These are phyloP conservation scores for Labroides dimidiatus DNA, from an alignment of 2,797 vertebrate species.

Conservation along the genomic window DNA sequence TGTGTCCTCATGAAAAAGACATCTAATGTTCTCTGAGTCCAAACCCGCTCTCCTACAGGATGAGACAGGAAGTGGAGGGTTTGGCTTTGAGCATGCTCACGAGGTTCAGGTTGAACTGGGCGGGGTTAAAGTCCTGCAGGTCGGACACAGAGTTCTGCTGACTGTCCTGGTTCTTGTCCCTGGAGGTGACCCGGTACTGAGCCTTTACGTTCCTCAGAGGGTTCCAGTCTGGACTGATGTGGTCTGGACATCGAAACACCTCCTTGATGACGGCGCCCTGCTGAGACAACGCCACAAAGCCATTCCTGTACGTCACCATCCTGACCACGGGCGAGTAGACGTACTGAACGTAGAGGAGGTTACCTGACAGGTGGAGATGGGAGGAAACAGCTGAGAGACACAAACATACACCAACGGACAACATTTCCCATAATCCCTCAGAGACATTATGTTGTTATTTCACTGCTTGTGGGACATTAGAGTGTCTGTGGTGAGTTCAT, in stretches of 20 bases:
- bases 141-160: constrained; percentile 4
- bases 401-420: not conserved
- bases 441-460: not conserved
- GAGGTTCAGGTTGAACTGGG: constrained; percentile 71
- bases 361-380: constrained; percentile 66
- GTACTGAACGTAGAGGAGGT: constrained; percentile 82
- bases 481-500: too few species aligned
- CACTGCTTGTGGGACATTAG: too few species aligned
- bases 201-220: constrained; percentile 79
- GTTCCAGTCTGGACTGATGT: constrained; percentile 67
- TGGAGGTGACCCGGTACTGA: constrained; percentile 79
- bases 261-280: constrained; percentile 78
- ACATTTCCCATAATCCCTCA: not conserved
- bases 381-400: not conserved
- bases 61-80: constrained; percentile 72
- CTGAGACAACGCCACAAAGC: constrained; percentile 82
- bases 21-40: too few species aligned
- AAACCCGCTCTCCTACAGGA: constrained; percentile 60
- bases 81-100: constrained; percentile 62
- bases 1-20: too few species aligned
- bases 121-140: constrained; percentile 70
- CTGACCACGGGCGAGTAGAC: constrained; percentile 79
- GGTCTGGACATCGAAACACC: constrained; percentile 78
- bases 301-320: constrained; percentile 76
- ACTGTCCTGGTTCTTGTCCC: constrained; percentile 31